Conservation (phyloP, 2,888 invertebrate genomes). For the Caenorhabditis sp. region DNA sequence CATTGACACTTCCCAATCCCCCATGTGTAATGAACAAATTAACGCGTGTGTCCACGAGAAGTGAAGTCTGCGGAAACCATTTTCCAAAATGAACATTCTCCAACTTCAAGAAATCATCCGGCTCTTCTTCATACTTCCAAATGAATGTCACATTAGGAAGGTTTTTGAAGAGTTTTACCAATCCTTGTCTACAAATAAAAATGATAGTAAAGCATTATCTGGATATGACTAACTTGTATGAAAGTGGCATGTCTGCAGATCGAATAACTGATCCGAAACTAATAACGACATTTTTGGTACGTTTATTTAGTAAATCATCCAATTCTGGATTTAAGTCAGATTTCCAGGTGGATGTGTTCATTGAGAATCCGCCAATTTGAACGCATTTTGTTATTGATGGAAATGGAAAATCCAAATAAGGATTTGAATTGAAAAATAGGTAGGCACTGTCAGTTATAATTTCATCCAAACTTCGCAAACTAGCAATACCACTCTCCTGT, state of each 20-base stretch:
- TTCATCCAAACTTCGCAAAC: slow-evolving; percentile 7
- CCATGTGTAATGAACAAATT: slow-evolving; percentile 47
- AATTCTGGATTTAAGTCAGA: slow-evolving; percentile 5
- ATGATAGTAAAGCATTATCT: not conserved
- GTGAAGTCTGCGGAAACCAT: slow-evolving; percentile 1
- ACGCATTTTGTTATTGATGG: slow-evolving; percentile 26
- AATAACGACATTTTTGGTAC: slow-evolving; percentile 23
- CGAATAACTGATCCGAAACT: slow-evolving; percentile 39
- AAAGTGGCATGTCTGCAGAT: slow-evolving; percentile 26
- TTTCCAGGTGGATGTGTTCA: slow-evolving; percentile 26
- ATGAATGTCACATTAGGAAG: not conserved
- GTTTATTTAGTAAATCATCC: slow-evolving; percentile 13
- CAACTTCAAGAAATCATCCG: not conserved
- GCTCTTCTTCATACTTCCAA: not conserved
- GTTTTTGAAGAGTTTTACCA: not conserved
- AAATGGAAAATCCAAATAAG: slow-evolving; percentile 30
- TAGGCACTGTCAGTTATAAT: slow-evolving; percentile 16
- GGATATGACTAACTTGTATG: slow-evolving; percentile 11
- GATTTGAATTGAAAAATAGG: slow-evolving; percentile 31
- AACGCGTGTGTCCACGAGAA: slow-evolving; percentile 17
- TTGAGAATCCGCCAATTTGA: slow-evolving; percentile 32
- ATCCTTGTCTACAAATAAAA: not conserved
- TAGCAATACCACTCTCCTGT: slow-evolving; percentile 5
- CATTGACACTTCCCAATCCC: slow-evolving; percentile 40
- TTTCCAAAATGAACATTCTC: slow-evolving; percentile 1